phyloP scores from a whole-genome alignment of 2,113 vertebrate genomes.

The Otolemur garnettii region DNA sequence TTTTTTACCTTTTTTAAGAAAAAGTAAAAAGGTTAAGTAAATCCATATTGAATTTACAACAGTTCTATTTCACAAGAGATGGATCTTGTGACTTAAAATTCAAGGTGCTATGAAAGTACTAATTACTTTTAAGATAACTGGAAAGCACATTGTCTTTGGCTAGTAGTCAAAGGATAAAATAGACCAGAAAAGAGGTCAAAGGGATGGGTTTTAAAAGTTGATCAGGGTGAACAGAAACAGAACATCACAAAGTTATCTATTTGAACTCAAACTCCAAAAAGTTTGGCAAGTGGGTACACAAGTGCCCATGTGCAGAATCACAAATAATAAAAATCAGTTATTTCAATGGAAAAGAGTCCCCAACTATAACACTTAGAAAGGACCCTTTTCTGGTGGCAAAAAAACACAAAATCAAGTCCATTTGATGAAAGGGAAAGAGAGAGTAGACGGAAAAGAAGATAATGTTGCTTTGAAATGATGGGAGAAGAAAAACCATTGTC shows the following conservation, averaged over 20 bases:
- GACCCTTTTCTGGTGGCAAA: background rate
- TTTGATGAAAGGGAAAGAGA: background rate
- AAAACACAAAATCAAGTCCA: background rate
- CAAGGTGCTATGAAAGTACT: constrained; percentile 40
- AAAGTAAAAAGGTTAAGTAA: constrained; percentile 45
- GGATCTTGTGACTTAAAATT: background rate
- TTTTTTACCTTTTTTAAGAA: constrained; percentile 41
- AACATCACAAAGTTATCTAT: background rate
- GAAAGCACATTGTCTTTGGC: background rate
- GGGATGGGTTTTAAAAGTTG: background rate
- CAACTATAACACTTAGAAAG: background rate
- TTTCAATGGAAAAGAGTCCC: background rate
- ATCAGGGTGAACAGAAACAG: background rate
- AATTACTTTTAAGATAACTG: background rate
- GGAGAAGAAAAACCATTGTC: background rate
- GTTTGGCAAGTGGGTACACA: background rate
- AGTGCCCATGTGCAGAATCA: background rate
- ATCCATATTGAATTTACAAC: background rate
- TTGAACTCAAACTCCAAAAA: constrained; percentile 39
- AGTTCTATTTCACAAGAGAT: constrained; percentile 12
- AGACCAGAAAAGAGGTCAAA: constrained; percentile 4
- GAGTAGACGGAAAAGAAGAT: background rate
- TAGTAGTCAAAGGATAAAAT: background rate
- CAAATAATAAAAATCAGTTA: background rate
- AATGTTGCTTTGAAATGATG: background rate